phyloP scores from a whole-genome alignment of 2,797 vertebrate species.

The Hemibagrus guttatus region DNA sequence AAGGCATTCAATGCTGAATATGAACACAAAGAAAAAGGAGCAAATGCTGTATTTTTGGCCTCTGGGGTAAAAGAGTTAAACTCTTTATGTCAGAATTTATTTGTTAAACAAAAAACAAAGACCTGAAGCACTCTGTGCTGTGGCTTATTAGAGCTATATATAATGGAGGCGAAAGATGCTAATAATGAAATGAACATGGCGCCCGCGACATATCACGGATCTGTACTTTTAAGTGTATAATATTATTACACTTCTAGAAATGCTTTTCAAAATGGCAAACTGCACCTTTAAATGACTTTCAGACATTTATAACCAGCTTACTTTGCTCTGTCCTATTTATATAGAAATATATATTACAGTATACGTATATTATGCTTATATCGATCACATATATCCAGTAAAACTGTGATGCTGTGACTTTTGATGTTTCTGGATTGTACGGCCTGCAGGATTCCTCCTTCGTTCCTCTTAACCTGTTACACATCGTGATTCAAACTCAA shows the following conservation, averaged over 20 bases:
- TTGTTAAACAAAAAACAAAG: neutral
- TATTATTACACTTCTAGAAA: neutral
- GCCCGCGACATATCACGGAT: neutral
- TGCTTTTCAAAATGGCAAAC: neutral
- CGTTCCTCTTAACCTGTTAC: conserved; percentile 33
- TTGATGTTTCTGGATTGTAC: neutral
- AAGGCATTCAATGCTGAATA: too few species aligned
- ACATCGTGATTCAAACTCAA: conserved; percentile 47
- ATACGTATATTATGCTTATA: neutral
- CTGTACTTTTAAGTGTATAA: neutral
- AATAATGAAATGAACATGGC: neutral
- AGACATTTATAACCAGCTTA: conserved; percentile 4
- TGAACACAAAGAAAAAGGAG: too few species aligned
- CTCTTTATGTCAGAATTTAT: neutral
- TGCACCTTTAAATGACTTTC: neutral
- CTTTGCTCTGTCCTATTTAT: neutral
- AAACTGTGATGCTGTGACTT: conserved; percentile 35
- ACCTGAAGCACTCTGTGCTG: neutral
- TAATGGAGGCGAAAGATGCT: neutral
- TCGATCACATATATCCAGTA: conserved; percentile 19
- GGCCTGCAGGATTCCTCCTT: conserved; percentile 15
- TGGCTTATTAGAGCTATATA: too few species aligned
- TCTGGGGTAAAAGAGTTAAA: too few species aligned
- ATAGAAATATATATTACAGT: neutral
- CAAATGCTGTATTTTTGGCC: too few species aligned